These are phyloP conservation scores for Drosophila simulans DNA, from an alignment of 1,140 invertebrate species.

Conservation along the genomic window DNA sequence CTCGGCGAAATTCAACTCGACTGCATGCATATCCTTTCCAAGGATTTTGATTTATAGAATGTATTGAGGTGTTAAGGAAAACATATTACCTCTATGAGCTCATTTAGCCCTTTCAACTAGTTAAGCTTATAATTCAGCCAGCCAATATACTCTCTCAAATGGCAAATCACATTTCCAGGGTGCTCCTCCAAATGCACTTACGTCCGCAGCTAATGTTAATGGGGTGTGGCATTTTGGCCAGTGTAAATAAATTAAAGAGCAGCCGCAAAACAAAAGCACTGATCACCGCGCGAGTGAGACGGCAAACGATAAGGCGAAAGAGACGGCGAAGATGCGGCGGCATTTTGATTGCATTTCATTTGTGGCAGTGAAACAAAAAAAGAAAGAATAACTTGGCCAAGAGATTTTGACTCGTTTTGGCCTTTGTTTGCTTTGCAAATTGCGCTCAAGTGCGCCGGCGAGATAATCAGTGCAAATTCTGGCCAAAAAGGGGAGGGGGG, in stretches of 20 bases:
- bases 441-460: conserved; percentile 45
- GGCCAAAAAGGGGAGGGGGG: not conserved
- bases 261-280: conserved; percentile 68
- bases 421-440: conserved; percentile 79
- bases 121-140: no score
- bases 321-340: conserved; percentile 29
- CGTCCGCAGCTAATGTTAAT: conserved; percentile 54
- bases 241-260: conserved; percentile 81
- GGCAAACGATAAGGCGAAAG: not conserved
- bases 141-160: not conserved
- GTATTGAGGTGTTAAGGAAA: not conserved
- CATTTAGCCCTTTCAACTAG: no score
- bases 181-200: conserved; percentile 29
- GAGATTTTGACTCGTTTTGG: conserved; percentile 46
- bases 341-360: conserved; percentile 81
- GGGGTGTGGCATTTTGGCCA: conserved; percentile 77
- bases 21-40: not conserved
- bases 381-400: conserved; percentile 2
- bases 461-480: conserved; percentile 28
- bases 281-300: conserved; percentile 8
- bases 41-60: not conserved
- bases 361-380: conserved; percentile 21
- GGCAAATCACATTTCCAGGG: not conserved
- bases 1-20: not conserved
- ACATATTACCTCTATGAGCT: no score